Evolutionary conservation across 2,888 invertebrate genomes (phyloP), one percentile per base, ranked within the genome.

Genomic region (Apotomis betuletana): DNA sequence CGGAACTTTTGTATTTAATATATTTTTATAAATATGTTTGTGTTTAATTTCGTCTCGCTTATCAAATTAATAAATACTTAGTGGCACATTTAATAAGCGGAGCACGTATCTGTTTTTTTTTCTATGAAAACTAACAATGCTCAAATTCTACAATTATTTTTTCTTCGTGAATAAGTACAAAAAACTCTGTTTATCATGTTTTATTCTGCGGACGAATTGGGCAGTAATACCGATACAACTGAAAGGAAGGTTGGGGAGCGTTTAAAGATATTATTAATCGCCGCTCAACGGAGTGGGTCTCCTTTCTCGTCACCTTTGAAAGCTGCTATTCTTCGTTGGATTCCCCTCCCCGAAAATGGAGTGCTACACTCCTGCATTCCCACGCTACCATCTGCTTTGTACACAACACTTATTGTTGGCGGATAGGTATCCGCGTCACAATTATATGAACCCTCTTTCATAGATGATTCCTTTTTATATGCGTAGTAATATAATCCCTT

Each of bases 231-330:
- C 74, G 75, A 76, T 75, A 76, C 72, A 73, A 73, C 70, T 74
- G 75, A 78, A 78, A 76, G 74, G 57, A 65, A 67, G 74, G 74
- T 60, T 73, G 71, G 67, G 74, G 75, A 74, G 71, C 64, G 70
- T 73, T 69, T 58, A 74, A 70, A 76, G 74, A 77, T 74, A 68
- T 77, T 77, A 78, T 77, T 76, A 77, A 78, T 78, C 75, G 75
- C 65, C 65, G 69, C 64, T 67, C 58, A n/a, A 54, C 44, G 15
- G 70, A 75, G 74, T 71, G 75, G 67, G 73, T 67, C 67, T 46
- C 54, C 64, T 65, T 62, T 75, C 73, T 69, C 70, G 74, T 58
- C 73, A 72, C 73, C 70, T 70, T 49, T 69, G 62, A 76, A 67
- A 62, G 61, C 74, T 64, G 69, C 75, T 75, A 63, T 71, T 74